Percentiles rank a stretch among this genome's conserved stretches.
phyloP scores from a whole-genome alignment of 2,797 vertebrate genomes.

The Dipus sagitta region DNA sequence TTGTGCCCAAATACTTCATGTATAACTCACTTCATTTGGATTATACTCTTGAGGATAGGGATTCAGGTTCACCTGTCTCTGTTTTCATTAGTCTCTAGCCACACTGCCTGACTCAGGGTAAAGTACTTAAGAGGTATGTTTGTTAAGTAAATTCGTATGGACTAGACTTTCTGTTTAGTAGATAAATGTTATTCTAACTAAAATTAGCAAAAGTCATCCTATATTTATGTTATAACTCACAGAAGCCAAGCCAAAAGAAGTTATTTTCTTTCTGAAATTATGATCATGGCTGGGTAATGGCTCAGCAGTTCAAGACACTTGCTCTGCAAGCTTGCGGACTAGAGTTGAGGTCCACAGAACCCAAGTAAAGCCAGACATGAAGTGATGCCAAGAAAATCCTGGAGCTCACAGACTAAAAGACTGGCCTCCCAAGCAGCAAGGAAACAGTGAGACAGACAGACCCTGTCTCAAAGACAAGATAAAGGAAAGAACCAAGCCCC shows the following conservation, averaged over 20 bases:
- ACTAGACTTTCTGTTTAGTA: background rate
- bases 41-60: background rate
- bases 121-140: background rate
- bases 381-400: background rate
- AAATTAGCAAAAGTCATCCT: background rate
- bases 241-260: slow-evolving; percentile 16
- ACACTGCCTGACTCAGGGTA: background rate
- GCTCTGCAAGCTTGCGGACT: no score
- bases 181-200: background rate
- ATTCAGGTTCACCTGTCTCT: background rate
- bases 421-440: no score
- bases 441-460: no score
- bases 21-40: background rate
- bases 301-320: no score
- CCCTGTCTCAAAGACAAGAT: no score
- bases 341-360: no score
- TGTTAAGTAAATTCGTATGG: background rate
- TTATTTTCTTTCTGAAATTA: slow-evolving; percentile 44
- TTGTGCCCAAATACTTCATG: background rate
- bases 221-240: background rate
- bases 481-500: no score
- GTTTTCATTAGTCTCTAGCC: background rate
- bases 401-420: background rate
- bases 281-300: background rate
- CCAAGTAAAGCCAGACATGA: no score